phyloP scores from a whole-genome alignment of 2,888 invertebrate species.

The Spicauda simplicius region DNA sequence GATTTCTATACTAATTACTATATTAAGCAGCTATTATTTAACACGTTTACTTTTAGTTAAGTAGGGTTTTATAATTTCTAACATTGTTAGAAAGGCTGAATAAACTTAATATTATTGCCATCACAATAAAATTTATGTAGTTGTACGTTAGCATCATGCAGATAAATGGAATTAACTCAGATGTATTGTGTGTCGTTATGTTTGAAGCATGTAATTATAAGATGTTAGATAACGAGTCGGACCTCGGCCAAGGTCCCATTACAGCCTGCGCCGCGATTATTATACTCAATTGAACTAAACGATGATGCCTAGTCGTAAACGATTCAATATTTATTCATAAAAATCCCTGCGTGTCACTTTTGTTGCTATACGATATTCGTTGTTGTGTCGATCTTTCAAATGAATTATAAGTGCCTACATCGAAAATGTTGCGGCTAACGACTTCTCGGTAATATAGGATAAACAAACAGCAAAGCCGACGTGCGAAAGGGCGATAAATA shows the following conservation, averaged over 20 bases:
- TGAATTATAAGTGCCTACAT: not conserved
- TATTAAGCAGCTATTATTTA: constrained; percentile 5
- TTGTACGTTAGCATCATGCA: constrained; percentile 7
- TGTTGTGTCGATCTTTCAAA: too few relatives aligned
- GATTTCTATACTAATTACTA: constrained; percentile 3
- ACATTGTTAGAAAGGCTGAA: constrained; percentile 8
- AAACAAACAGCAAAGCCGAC: constrained; percentile 25
- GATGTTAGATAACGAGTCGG: constrained; percentile 26
- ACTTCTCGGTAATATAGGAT: constrained; percentile 18
- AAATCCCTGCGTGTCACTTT: not conserved
- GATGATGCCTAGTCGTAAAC: constrained; percentile 1
- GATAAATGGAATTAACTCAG: constrained; percentile 17
- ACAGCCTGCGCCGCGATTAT: constrained; percentile 39
- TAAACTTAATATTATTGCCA: constrained; percentile 3
- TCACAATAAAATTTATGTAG: not conserved
- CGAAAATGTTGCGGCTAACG: not conserved
- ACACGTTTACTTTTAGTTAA: not conserved
- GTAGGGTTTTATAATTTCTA: not conserved
- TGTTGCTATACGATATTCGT: constrained; percentile 6
- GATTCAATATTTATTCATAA: constrained; percentile 15
- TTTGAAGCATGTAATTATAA: constrained; percentile 23
- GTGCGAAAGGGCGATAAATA: constrained; percentile 28
- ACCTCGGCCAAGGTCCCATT: constrained; percentile 44
- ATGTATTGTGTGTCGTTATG: constrained; percentile 20
- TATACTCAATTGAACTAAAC: constrained; percentile 44